Evolutionary conservation across 2,888 invertebrate species (phyloP).

Genomic region (Apamea epomidion): DNA sequence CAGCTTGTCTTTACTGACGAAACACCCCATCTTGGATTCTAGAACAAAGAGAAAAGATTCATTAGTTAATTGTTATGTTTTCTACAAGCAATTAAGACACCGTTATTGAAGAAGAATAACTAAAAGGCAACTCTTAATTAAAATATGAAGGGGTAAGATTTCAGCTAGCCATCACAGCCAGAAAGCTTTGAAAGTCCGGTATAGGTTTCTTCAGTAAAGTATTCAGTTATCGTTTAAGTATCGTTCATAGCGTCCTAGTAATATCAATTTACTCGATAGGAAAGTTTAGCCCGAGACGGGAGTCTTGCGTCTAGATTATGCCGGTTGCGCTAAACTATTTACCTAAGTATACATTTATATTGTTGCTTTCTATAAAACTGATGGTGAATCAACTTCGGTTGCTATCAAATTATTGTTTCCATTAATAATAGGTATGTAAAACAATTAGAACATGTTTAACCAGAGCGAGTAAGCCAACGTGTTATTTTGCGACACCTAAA

Average conservation of each 20-base stretch:
- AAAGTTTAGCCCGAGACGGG: conserved; percentile 33
- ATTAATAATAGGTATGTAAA: neutral
- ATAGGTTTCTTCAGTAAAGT: conserved; percentile 11
- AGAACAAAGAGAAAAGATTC: conserved; percentile 75
- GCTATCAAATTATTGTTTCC: neutral
- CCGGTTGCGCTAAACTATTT: conserved; percentile 1
- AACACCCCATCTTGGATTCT: conserved; percentile 95
- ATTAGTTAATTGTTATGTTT: conserved; percentile 11
- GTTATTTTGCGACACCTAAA: neutral
- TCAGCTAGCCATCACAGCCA: neutral
- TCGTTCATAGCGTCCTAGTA: conserved; percentile 15
- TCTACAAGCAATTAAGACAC: neutral
- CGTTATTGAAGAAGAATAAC: neutral
- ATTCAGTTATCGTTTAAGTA: conserved; percentile 11
- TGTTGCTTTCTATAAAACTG: neutral
- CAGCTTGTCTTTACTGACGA: conserved; percentile 98
- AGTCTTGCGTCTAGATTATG: conserved; percentile 32
- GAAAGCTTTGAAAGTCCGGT: conserved; percentile 7
- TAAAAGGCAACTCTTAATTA: neutral
- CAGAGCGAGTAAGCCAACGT: neutral
- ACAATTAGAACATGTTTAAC: neutral
- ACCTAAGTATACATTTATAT: neutral
- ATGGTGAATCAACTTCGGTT: neutral
- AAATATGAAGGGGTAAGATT: neutral
- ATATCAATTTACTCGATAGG: conserved; percentile 43